Conservation (phyloP, 2,797 vertebrate genomes). For the Clarias laeviceps region DNA sequence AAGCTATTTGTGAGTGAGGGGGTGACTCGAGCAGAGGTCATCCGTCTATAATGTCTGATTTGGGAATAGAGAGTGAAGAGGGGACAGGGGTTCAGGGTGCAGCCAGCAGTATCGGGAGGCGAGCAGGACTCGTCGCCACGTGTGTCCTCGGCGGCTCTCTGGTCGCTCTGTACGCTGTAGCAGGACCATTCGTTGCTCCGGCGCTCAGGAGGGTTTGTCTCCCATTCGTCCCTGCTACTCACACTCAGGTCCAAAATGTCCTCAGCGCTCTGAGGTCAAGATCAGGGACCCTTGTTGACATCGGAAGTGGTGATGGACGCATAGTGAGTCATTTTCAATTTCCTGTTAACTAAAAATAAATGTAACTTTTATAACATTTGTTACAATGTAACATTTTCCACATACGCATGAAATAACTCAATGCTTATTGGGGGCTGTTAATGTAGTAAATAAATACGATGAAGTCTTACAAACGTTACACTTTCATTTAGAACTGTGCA, state of each 20-base stretch:
- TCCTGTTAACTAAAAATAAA: neutral
- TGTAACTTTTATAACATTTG: no score
- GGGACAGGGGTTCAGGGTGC: neutral
- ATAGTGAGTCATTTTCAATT: slow-evolving; percentile 79
- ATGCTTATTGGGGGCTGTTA: no score
- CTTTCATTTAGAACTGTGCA: no score
- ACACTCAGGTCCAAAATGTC: slow-evolving; percentile 84
- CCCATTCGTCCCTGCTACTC: slow-evolving; percentile 92
- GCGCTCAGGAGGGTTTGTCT: slow-evolving; percentile 90
- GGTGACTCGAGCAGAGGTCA: neutral
- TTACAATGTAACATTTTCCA: no score
- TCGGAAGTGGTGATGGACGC: slow-evolving; percentile 94
- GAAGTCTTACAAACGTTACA: no score
- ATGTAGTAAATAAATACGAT: no score
- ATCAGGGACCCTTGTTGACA: slow-evolving; percentile 83
- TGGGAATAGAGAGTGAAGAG: neutral
- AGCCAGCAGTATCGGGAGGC: slow-evolving; percentile 29
- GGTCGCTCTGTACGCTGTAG: slow-evolving; percentile 81
- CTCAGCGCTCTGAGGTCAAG: slow-evolving; percentile 75
- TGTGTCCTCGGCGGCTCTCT: slow-evolving; percentile 79
- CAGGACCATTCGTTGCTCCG: slow-evolving; percentile 84
- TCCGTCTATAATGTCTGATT: slow-evolving; percentile 27
- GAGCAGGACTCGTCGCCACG: slow-evolving; percentile 75
- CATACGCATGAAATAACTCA: no score
- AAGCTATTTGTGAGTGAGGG: neutral